phyloP scores from a whole-genome alignment of 2,888 invertebrate genomes.

The Hypomecis punctinalis region DNA sequence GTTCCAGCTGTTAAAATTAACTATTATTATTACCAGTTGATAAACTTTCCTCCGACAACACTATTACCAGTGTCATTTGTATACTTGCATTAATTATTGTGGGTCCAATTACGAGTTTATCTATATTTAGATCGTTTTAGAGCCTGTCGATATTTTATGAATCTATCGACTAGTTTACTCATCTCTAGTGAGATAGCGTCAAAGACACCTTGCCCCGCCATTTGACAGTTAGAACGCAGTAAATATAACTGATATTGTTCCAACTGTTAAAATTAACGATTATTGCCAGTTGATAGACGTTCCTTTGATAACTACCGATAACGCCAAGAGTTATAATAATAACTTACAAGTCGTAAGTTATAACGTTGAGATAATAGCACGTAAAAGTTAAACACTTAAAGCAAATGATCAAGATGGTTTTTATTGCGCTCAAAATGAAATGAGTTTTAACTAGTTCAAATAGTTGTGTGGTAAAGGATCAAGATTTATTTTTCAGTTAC shows the following conservation, averaged over 20 bases:
- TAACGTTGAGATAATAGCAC: conserved; percentile 6
- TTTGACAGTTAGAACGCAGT: conserved; percentile 68
- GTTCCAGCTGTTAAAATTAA: too few species aligned
- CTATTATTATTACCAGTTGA: too few species aligned
- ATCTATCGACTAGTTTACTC: background rate
- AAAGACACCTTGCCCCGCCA: conserved; percentile 70
- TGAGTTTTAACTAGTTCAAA: background rate
- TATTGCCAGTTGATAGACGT: conserved; percentile 65
- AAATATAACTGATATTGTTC: conserved; percentile 76
- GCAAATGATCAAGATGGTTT: conserved; percentile 15
- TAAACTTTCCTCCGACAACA: too few species aligned
- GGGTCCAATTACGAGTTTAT: too few species aligned
- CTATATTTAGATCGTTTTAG: too few species aligned
- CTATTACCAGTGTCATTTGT: too few species aligned
- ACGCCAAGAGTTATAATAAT: background rate
- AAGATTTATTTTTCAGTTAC: too few species aligned
- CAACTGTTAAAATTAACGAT: conserved; percentile 72
- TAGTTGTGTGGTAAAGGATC: background rate
- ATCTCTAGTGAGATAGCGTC: conserved; percentile 47
- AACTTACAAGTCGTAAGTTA: conserved; percentile 7
- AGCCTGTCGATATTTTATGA: background rate
- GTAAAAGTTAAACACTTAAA: conserved; percentile 11
- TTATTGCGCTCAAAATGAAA: background rate
- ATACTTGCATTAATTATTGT: too few species aligned
- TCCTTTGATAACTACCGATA: conserved; percentile 56